Base-by-base conservation (phyloP, 1,140 invertebrate genomes). In the Bacillus rossius region DNA sequence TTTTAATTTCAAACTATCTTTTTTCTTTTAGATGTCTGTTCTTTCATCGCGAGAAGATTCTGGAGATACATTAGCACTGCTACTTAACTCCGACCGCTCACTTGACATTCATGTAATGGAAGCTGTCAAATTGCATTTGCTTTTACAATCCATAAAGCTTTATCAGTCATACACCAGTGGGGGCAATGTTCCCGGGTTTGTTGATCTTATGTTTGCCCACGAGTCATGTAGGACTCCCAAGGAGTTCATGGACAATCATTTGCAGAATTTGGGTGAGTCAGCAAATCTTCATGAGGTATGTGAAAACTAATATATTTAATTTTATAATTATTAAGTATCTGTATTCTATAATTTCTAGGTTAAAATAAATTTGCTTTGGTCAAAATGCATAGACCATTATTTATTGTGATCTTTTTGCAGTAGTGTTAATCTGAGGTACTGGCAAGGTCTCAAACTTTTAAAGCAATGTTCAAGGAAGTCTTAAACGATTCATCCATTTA, bases 51-150 rank as follows among this genome's bases (percentile, higher is more conserved):
- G 62, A 26, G 63, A 69, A 40, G 66, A 74, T 57, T 62, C 69
- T 23, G 69, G 69, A 56, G 55, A 69, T 17, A 67, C 67, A 20
- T 59, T 77, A 2, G 60, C 69, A 3, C 52, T 64, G 8, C 57
- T 72, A 10, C 64, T 81, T n/a, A 80, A 80, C 65, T 62, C 66
- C 43, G 72, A 75, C 51, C 62, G 65, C 14, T 64, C 63, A 3
- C 61, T 74, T 61, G 78, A 80, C 60, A 53, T 76, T 14, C 68
- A 71, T 25, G 63, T 78, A 16, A 72, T 79, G 69, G 79, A 81
- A 69, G 79, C 76, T 25, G 65, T 79, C 16, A 80, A 80, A 62
- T 64, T 80, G 16, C 69, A 79, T 59, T 79, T 81, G 77, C 64
- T 78, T 40, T 64, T 73, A 17, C 64, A 69, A 40, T 70, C 71